Percentiles rank a stretch among this genome's conserved stretches.
phyloP scores from a whole-genome alignment of 2,888 invertebrate species.

The Pandemis corylana region DNA sequence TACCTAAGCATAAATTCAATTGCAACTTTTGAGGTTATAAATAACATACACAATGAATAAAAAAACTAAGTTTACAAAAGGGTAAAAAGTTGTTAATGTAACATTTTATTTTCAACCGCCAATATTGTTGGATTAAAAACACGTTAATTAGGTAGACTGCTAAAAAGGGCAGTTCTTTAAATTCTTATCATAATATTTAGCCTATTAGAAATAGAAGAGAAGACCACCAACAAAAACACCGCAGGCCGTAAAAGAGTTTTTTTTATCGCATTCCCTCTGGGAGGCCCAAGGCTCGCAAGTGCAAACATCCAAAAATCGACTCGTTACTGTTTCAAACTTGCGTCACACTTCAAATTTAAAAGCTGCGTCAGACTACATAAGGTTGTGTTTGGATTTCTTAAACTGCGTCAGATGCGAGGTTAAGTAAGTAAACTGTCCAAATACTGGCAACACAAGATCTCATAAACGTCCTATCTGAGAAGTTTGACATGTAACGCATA shows the following conservation, averaged over 20 bases:
- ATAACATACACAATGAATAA: no score
- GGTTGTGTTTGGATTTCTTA: not conserved
- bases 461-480: slow-evolving; percentile 70
- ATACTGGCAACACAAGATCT: slow-evolving; percentile 54
- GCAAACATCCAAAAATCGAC: slow-evolving; percentile 31
- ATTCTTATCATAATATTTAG: slow-evolving; percentile 10
- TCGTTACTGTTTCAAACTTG: not conserved
- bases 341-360: not conserved
- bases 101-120: no score
- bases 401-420: not conserved
- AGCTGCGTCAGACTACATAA: not conserved
- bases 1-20: no score
- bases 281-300: slow-evolving; percentile 29
- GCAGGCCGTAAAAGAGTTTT: slow-evolving; percentile 24
- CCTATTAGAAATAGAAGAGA: slow-evolving; percentile 11
- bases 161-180: not conserved
- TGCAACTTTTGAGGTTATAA: no score
- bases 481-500: slow-evolving; percentile 80
- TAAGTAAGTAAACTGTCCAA: slow-evolving; percentile 54
- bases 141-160: no score
- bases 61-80: no score
- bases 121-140: no score
- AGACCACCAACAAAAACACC: slow-evolving; percentile 24
- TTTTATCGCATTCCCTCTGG: slow-evolving; percentile 37
- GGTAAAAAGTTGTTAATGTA: no score